phyloP scores from a whole-genome alignment of 2,113 vertebrate genomes.

The Salvelinus alpinus region DNA sequence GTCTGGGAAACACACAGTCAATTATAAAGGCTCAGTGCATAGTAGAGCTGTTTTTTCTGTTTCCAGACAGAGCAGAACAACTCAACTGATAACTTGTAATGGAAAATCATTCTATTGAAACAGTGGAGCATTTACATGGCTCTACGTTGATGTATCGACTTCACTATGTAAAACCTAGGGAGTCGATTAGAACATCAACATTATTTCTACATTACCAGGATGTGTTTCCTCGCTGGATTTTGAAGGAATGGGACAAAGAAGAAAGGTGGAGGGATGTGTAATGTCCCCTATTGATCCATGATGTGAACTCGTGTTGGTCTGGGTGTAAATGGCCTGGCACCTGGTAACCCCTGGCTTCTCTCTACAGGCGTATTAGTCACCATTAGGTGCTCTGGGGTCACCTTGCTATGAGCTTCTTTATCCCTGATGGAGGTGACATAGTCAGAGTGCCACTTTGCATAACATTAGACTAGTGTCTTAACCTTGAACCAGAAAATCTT shows the following conservation, averaged over 20 bases:
- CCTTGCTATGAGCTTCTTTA: conserved; percentile 61
- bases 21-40: conserved; percentile 70
- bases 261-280: conserved; percentile 58
- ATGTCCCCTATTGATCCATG: conserved; percentile 61
- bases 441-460: conserved; percentile 59
- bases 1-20: conserved; percentile 67
- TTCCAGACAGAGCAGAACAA: conserved; percentile 63
- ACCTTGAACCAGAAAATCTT: conserved; percentile 73
- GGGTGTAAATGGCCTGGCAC: conserved; percentile 55
- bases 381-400: conserved; percentile 71
- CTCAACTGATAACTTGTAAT: conserved; percentile 69
- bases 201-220: conserved; percentile 57
- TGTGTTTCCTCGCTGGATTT: conserved; percentile 34
- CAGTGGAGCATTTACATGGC: conserved; percentile 65
- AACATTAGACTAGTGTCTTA: conserved; percentile 64
- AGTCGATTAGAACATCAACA: conserved; percentile 58
- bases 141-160: conserved; percentile 59
- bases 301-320: conserved; percentile 38
- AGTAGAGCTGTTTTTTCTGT: conserved; percentile 62
- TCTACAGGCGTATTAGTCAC: conserved; percentile 64
- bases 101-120: conserved; percentile 74
- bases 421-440: conserved; percentile 58
- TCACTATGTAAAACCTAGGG: conserved; percentile 10
- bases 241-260: conserved; percentile 52
- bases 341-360: conserved; percentile 53